These are phyloP conservation scores for Laspeyria flexula DNA, from an alignment of 2,888 invertebrate species.

Conservation along the genomic window DNA sequence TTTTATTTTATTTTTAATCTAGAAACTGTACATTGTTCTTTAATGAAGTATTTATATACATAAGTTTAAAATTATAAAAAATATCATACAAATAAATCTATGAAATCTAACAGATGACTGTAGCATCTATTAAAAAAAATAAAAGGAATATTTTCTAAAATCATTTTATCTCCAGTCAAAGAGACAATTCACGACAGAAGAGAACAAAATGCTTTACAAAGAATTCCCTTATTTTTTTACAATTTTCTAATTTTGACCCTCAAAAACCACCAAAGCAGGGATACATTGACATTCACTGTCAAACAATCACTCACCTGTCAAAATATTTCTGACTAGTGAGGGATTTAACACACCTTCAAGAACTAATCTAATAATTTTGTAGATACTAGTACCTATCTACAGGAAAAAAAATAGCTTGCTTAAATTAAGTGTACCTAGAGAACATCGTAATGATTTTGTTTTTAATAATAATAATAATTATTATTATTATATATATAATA, in stretches of 20 bases:
- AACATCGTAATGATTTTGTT: constrained; percentile 12
- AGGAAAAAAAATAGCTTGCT: too few relatives aligned
- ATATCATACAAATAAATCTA: neutral
- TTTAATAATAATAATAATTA: too few relatives aligned
- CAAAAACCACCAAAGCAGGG: neutral
- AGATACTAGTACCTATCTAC: neutral
- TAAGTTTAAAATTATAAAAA: neutral
- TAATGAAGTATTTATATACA: constrained; percentile 15
- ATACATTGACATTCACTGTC: neutral
- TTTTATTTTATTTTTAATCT: too few relatives aligned
- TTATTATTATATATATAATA: too few relatives aligned
- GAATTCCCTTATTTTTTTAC: too few relatives aligned
- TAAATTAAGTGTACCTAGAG: too few relatives aligned
- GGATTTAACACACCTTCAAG: constrained; percentile 11
- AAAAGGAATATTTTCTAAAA: neutral
- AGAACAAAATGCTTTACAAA: too few relatives aligned
- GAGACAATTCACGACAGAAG: too few relatives aligned
- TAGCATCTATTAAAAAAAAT: too few relatives aligned
- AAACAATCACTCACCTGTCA: constrained; percentile 41
- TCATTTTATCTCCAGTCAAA: neutral
- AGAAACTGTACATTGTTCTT: constrained; percentile 36
- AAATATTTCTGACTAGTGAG: constrained; percentile 38
- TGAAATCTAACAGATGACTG: neutral
- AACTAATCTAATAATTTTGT: too few relatives aligned
- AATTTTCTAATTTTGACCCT: too few relatives aligned